Percentiles rank a stretch among this genome's conserved stretches.
phyloP scores from a whole-genome alignment of 2,888 invertebrate species.

The Platynereis dumerilii region DNA sequence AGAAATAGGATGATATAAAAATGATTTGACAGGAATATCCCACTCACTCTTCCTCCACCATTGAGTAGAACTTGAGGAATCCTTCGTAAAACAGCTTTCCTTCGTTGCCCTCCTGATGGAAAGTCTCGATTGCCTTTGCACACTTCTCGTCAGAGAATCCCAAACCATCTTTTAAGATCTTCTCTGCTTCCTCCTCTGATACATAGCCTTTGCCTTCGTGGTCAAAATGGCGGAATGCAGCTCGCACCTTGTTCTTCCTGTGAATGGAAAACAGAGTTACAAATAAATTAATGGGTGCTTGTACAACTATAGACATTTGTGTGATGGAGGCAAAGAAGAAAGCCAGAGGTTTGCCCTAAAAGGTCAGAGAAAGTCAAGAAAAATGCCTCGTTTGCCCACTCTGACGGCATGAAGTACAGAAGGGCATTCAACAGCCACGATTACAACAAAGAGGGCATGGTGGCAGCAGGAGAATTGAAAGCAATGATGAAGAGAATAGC shows the following conservation, averaged over 20 bases:
- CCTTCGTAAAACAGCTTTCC: slow-evolving; percentile 84
- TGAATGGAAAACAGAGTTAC: not conserved
- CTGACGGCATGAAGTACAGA: slow-evolving; percentile 12
- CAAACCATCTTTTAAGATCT: slow-evolving; percentile 22
- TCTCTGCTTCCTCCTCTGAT: slow-evolving; percentile 17
- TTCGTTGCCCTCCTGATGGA: slow-evolving; percentile 79
- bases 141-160: slow-evolving; percentile 29
- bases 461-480: not conserved
- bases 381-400: slow-evolving; percentile 7
- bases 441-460: slow-evolving; percentile 9
- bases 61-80: slow-evolving; percentile 59
- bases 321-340: no score
- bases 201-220: slow-evolving; percentile 26
- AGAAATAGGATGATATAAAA: no score
- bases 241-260: slow-evolving; percentile 24
- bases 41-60: slow-evolving; percentile 35
- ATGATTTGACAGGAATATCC: no score
- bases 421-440: slow-evolving; percentile 14
- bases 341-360: no score
- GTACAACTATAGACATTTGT: no score
- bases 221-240: slow-evolving; percentile 31
- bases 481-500: slow-evolving; percentile 9
- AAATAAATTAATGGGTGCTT: no score
- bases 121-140: slow-evolving; percentile 74
- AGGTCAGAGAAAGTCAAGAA: not conserved